Percentiles rank a stretch among this genome's conserved stretches.
phyloP scores from a whole-genome alignment of 2,888 invertebrate genomes.

The Athetis lepigone region DNA sequence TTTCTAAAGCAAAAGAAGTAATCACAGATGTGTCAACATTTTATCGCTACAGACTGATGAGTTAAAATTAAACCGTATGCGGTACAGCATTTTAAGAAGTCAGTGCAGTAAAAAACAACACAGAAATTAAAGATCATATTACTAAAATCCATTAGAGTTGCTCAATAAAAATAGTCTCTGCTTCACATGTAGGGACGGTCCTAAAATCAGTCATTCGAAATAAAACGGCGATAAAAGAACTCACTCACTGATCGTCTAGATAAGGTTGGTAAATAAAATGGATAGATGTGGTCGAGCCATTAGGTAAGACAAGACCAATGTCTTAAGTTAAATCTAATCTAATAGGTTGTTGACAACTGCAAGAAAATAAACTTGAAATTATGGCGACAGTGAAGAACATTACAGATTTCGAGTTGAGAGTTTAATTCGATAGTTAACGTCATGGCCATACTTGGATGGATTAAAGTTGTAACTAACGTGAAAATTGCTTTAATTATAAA shows the following conservation, averaged over 20 bases:
- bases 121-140: constrained; percentile 86
- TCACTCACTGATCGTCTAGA: constrained; percentile 62
- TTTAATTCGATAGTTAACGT: background rate
- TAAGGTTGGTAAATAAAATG: constrained; percentile 56
- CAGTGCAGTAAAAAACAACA: constrained; percentile 80
- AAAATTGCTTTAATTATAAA: too few relatives aligned
- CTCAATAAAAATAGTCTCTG: constrained; percentile 87
- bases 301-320: constrained; percentile 6
- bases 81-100: constrained; percentile 77
- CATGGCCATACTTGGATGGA: too few relatives aligned
- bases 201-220: constrained; percentile 85
- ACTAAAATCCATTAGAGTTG: constrained; percentile 88
- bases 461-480: too few relatives aligned
- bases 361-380: background rate
- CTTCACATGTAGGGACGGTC: constrained; percentile 57
- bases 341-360: background rate
- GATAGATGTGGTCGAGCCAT: constrained; percentile 13
- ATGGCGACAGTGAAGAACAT: background rate
- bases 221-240: constrained; percentile 75
- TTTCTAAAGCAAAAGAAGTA: constrained; percentile 15
- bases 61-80: constrained; percentile 73
- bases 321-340: constrained; percentile 3
- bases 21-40: constrained; percentile 60
- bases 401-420: background rate
- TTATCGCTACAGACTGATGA: constrained; percentile 73